Base-by-base conservation (phyloP, 2,797 vertebrate genomes). In the Peromyscus melanophrys region DNA sequence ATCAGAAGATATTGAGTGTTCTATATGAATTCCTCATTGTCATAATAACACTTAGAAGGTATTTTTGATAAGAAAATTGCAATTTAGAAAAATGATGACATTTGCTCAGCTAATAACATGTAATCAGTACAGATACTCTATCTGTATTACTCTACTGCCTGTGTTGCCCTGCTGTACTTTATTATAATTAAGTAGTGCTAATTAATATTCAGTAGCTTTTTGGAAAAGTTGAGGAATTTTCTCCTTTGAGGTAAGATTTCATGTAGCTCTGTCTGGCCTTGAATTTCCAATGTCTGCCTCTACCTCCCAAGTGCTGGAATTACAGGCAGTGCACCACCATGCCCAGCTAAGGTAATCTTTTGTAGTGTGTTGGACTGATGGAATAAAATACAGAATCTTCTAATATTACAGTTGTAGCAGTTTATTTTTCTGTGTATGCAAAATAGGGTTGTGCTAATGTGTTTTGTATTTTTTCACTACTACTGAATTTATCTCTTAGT, bases 171-270 rank as follows among this genome's bases (percentile, higher is more conserved):
- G 5, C 81, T 43, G 6, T 17, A 77, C 6, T 1, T 27, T 82
- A 69, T 78, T 93, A 19, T 49, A 59, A 16, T 40, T 69, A 17
- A 84, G 63, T 25, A 69, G 14, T 52, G 49, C 43, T 96, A 81
- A 80, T 61, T 92, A 94, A 34, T 78, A 75, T 52, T 69, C 14
- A 94, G 76, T 87, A 96, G 59, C 17, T 88, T 96, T 92, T 88
- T 95, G 77, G 81, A 40, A 61, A 61, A 46, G 37, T 59, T 31
- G n/a, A 73, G 27, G n/a, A 46, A 57, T 87, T 87, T 75, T 75
- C 55, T 89, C 27, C 6, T 57, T 71, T 46, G 55, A 40, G 29
- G 17, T 59, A 57, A 76, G 37, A 89, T 40, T 59, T 76, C 16
- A 57, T 87, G 13, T 52, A 57, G 23, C 55, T n/a, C 10, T 6